Evolutionary conservation across 2,888 invertebrate genomes (phyloP).

Genomic region (Steinernema carpocapsae): DNA sequence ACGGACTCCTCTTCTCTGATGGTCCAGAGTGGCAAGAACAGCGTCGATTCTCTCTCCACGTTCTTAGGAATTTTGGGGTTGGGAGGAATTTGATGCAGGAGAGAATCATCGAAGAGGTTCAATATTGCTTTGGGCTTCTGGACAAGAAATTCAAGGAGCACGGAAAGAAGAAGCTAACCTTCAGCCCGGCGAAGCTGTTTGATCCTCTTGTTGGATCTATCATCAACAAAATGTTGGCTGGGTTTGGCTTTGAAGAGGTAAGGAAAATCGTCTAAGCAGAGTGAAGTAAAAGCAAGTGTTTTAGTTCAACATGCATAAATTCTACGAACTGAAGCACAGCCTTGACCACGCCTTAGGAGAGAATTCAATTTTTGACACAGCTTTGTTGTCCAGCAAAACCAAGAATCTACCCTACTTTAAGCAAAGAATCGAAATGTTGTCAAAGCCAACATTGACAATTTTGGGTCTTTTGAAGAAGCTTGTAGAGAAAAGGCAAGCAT

Average conservation of each 20-base stretch:
- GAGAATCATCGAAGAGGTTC: constrained; percentile 23
- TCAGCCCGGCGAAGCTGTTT: constrained; percentile 17
- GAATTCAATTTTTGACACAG: neutral
- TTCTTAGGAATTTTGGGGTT: constrained; percentile 37
- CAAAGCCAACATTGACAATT: neutral
- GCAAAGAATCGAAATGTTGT: neutral
- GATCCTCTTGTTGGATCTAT: constrained; percentile 39
- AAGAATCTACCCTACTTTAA: constrained; percentile 38
- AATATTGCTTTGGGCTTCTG: neutral
- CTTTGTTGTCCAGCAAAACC: constrained; percentile 24
- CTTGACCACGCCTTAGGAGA: neutral
- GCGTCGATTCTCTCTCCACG: constrained; percentile 37
- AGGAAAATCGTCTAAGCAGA: no score
- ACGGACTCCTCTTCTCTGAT: constrained; percentile 40
- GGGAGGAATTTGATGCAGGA: constrained; percentile 40
- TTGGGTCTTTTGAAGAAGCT: constrained; percentile 33
- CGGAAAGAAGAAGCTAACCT: neutral
- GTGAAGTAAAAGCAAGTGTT: no score
- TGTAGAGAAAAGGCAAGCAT: constrained; percentile 39
- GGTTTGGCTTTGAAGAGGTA: constrained; percentile 38
- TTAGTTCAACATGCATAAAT: constrained; percentile 35
- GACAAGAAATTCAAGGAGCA: neutral
- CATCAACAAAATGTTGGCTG: constrained; percentile 38
- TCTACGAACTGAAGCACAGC: constrained; percentile 37
- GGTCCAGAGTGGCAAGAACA: constrained; percentile 37